Conservation (phyloP, 2,888 invertebrate species). For the Amiota minor region DNA sequence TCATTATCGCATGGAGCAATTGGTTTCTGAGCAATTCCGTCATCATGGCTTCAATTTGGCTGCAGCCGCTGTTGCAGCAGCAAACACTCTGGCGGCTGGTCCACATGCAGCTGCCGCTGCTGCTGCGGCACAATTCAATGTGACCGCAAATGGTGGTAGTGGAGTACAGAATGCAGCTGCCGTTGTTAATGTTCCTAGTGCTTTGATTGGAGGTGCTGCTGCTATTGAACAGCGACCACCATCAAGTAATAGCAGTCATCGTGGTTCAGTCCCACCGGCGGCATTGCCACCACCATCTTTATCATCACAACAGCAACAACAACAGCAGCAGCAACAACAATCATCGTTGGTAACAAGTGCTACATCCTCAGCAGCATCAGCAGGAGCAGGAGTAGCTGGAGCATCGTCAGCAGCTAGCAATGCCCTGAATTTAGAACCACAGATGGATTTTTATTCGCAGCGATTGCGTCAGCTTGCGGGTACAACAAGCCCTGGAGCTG, state of each 20-base stretch:
- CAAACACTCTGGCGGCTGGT: constrained; percentile 75
- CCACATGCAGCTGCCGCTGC: constrained; percentile 75
- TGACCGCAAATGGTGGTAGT: constrained; percentile 51
- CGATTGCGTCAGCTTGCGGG: constrained; percentile 97
- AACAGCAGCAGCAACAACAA: constrained; percentile 12
- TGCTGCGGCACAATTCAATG: constrained; percentile 76
- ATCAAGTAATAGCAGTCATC: constrained; percentile 70
- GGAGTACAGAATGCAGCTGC: constrained; percentile 54
- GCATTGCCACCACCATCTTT: constrained; percentile 60
- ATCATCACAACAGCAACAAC: constrained; percentile 53
- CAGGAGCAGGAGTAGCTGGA: constrained; percentile 58
- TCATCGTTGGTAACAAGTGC: background rate
- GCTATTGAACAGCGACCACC: constrained; percentile 74
- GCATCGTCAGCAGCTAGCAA: constrained; percentile 54
- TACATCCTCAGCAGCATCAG: constrained; percentile 36
- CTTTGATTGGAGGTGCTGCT: constrained; percentile 55
- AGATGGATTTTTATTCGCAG: constrained; percentile 99
- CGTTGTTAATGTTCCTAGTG: constrained; percentile 52
- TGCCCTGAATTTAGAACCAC: constrained; percentile 84
- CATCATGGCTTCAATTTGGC: constrained; percentile 85
- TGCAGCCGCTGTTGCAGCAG: constrained; percentile 81
- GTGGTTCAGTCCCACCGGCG: constrained; percentile 71
- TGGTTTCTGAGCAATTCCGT: constrained; percentile 87
- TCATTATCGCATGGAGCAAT: constrained; percentile 88
- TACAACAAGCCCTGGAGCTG: constrained; percentile 94